Conservation (phyloP, 2,113 vertebrate species). For the Poecilia latipinna region DNA sequence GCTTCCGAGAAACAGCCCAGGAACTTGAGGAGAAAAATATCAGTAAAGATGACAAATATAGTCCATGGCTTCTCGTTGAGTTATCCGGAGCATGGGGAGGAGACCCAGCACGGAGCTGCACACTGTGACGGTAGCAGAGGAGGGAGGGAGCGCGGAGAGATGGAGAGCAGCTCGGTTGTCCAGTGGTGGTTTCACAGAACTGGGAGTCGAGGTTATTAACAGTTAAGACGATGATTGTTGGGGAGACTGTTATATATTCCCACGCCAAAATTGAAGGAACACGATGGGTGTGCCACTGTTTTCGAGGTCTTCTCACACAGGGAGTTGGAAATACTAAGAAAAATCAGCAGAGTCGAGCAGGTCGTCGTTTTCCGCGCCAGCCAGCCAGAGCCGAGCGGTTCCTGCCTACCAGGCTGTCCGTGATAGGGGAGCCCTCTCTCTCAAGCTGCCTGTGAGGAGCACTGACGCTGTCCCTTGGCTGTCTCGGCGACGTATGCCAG, state of each 20-base stretch:
- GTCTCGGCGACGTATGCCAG: not conserved
- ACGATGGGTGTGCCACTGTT: not conserved
- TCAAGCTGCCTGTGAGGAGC: not conserved
- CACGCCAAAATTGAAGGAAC: not conserved
- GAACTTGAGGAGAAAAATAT: not conserved
- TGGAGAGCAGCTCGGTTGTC: constrained; percentile 20
- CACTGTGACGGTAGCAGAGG: constrained; percentile 28
- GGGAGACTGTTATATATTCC: not conserved
- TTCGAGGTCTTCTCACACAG: not conserved
- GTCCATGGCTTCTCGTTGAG: constrained; percentile 51
- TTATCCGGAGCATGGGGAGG: constrained; percentile 26
- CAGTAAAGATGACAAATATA: not conserved
- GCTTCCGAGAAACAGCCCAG: constrained; percentile 9
- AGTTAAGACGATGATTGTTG: constrained; percentile 3
- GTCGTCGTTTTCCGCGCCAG: constrained; percentile 31
- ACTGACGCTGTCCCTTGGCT: not conserved
- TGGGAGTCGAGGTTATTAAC: constrained; percentile 17
- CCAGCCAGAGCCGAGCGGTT: constrained; percentile 9
- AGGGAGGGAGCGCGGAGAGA: constrained; percentile 28
- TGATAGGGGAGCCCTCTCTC: not conserved
- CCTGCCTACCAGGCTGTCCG: constrained; percentile 31
- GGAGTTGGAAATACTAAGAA: not conserved
- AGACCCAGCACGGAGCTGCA: constrained; percentile 46
- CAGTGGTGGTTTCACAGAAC: constrained; percentile 31
- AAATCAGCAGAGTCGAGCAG: constrained; percentile 14